phyloP scores from a whole-genome alignment of 2,888 invertebrate genomes.

The Eurytoma adleriae region DNA sequence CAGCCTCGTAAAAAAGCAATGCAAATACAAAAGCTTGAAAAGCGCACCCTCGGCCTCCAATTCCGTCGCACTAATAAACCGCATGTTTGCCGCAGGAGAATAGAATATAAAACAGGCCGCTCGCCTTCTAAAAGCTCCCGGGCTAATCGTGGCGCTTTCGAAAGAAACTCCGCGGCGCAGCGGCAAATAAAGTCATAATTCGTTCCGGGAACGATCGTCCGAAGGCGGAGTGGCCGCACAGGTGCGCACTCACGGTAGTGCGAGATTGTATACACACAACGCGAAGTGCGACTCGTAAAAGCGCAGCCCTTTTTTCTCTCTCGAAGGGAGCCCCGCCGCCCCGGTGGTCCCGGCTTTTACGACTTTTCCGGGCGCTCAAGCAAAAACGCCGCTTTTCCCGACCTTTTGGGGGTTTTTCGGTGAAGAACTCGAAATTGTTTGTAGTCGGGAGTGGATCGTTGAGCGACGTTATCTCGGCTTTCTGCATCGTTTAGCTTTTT shows the following conservation, averaged over 20 bases:
- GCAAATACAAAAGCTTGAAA: background rate
- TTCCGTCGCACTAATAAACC: no score
- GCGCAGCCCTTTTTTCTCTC: constrained; percentile 26
- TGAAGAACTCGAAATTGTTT: no score
- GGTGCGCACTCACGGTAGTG: constrained; percentile 52
- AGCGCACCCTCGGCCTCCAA: no score
- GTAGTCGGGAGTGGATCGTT: no score
- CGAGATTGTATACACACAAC: constrained; percentile 53
- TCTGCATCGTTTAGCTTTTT: no score
- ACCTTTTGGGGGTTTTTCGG: no score
- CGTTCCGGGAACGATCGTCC: constrained; percentile 48
- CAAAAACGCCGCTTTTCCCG: no score
- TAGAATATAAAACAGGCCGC: no score
- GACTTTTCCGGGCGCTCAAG: background rate
- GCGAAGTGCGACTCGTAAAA: constrained; percentile 60
- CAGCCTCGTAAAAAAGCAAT: no score
- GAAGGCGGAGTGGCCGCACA: constrained; percentile 27
- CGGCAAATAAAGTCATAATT: constrained; percentile 51
- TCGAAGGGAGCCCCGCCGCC: background rate
- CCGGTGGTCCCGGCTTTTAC: constrained; percentile 28
- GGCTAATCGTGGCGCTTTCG: background rate
- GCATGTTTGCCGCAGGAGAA: no score
- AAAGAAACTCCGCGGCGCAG: background rate
- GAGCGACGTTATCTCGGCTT: no score
- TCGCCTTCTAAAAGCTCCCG: no score